Percentiles rank a stretch among this genome's conserved stretches.
Conservation (phyloP, 2,888 invertebrate genomes). For the Ormyrus nitidulus region DNA sequence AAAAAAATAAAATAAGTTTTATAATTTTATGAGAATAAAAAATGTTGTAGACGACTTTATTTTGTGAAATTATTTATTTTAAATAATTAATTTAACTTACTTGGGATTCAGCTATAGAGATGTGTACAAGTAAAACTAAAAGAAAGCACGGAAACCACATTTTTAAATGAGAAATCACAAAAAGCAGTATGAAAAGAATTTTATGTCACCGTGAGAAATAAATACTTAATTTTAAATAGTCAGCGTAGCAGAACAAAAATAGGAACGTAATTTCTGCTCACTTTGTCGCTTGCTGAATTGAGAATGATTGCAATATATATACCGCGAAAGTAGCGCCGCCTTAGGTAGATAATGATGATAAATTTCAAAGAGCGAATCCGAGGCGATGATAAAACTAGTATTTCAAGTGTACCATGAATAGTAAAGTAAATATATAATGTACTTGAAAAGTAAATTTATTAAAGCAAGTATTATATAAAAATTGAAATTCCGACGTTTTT, state of each 20-base stretch:
- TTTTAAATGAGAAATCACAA: not conserved
- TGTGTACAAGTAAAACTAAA: not conserved
- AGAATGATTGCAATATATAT: slow-evolving; percentile 36
- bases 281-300: slow-evolving; percentile 25
- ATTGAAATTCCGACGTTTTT: no score
- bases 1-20: no score
- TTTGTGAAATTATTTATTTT: not conserved
- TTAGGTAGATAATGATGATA: slow-evolving; percentile 42
- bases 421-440: not conserved
- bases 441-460: not conserved
- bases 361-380: slow-evolving; percentile 29
- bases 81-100: slow-evolving; percentile 5
- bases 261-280: slow-evolving; percentile 11
- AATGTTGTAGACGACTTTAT: not conserved
- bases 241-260: not conserved
- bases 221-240: not conserved
- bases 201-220: not conserved
- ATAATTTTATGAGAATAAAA: no score
- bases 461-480: no score
- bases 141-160: slow-evolving; percentile 6
- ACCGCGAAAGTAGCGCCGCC: slow-evolving; percentile 37
- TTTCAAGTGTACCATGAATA: slow-evolving; percentile 2
- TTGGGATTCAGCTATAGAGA: not conserved
- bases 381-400: no score
- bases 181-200: not conserved